Base-by-base conservation (phyloP, 2,888 invertebrate species). In the Yponomeuta sedellus region DNA sequence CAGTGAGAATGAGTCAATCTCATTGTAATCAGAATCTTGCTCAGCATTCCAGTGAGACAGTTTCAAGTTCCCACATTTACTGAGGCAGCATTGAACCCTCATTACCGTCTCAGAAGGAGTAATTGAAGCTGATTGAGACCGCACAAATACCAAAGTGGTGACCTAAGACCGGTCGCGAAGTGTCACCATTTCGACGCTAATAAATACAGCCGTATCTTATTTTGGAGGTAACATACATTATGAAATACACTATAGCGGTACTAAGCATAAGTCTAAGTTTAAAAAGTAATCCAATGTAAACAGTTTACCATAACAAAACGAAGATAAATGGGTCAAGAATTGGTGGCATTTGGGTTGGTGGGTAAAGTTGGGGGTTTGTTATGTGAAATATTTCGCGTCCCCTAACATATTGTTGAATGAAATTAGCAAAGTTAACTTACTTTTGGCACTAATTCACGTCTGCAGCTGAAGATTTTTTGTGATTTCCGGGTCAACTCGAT, bases 301-400 rank as follows among this genome's bases (percentile, higher is more conserved):
- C 52, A 62, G 22, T 66, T 66, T 62, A 66, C 28, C 62, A 66
- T 25, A 66, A 66, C 62, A 66, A 66, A 66, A 56, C 52, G 19
- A n/a, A 56, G 65, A 22, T 62, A 62, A 62, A 56, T 1, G 28
- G 56, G 19, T 19, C 28, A 28, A 25, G 52, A 61, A 52, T 25
- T 22, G 34, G 52, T 56, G 62, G 62, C 56, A 66, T 20, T 28
- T n/a, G n/a, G n/a, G n/a, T n/a, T n/a, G n/a, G n/a, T n/a, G n/a
- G n/a, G n/a, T n/a, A n/a, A n/a, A n/a, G n/a, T n/a, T n/a, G n/a
- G n/a, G n/a, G n/a, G n/a, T n/a, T n/a, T 34, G 52, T 58, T 20
- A 22, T 25, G n/a, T 40, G 34, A 2, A 62, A 62, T 62, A 28
- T 39, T 19, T 34, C 10, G 62, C 1, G 62, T 19, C 34, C 11